Conservation (phyloP, 1,140 invertebrate species). For the Drosophila simulans region DNA sequence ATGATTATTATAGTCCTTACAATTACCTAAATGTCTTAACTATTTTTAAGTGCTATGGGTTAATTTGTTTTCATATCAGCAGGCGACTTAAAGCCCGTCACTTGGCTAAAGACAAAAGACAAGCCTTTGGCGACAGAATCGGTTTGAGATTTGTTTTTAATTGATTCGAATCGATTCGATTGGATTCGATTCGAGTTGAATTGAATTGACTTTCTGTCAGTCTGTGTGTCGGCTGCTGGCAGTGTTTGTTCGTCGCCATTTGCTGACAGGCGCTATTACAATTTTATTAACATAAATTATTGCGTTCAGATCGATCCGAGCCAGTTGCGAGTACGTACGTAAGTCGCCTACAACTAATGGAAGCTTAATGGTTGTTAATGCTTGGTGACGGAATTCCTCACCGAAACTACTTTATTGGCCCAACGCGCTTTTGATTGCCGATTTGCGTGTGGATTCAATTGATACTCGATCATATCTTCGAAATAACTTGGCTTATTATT, state of each 20-base stretch:
- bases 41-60: constrained; percentile 1
- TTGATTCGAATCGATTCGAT: constrained; percentile 64
- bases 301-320: constrained; percentile 21
- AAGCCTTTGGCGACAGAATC: constrained; percentile 51
- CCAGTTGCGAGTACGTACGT: background rate
- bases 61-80: constrained; percentile 35
- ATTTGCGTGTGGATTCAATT: constrained; percentile 7
- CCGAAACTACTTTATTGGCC: constrained; percentile 39
- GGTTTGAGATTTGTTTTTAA: constrained; percentile 64
- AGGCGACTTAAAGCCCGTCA: constrained; percentile 11
- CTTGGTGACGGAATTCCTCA: constrained; percentile 32
- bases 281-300: constrained; percentile 77
- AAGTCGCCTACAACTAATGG: constrained; percentile 40
- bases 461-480: constrained; percentile 13
- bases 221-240: constrained; percentile 32
- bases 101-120: constrained; percentile 52
- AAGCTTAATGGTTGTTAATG: constrained; percentile 62
- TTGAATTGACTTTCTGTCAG: constrained; percentile 53
- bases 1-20: no score
- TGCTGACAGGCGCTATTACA: constrained; percentile 66
- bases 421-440: constrained; percentile 47
- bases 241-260: constrained; percentile 60
- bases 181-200: constrained; percentile 44
- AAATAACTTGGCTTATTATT: constrained; percentile 8
- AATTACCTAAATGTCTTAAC: no score